phyloP scores from a whole-genome alignment of 2,113 vertebrate species.

The Empidonax alnorum region DNA sequence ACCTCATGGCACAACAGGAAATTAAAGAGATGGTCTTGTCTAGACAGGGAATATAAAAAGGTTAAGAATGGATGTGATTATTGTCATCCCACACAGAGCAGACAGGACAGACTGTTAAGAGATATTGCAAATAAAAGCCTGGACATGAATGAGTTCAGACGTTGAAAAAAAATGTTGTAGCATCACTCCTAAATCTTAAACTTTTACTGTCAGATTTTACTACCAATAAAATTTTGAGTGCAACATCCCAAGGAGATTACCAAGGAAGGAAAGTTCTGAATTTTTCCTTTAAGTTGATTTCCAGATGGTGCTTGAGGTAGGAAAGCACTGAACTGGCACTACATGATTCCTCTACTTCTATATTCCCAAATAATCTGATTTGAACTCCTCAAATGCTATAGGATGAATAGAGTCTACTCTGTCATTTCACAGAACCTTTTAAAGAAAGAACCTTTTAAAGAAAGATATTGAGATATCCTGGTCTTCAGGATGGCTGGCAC shows the following conservation, averaged over 20 bases:
- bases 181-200: not conserved
- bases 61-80: not conserved
- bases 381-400: not conserved
- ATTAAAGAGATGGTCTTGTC: not conserved
- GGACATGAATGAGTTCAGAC: not conserved
- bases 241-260: not conserved
- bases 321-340: not conserved
- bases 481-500: not conserved
- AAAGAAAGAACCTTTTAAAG: not conserved
- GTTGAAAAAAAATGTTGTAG: not conserved
- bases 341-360: not conserved
- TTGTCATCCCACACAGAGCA: not conserved
- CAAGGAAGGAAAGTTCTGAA: not conserved
- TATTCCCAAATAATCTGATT: not conserved
- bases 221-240: not conserved
- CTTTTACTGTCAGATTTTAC: not conserved
- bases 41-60: not conserved
- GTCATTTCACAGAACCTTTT: not conserved
- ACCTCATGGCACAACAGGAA: not conserved
- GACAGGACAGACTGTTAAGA: not conserved
- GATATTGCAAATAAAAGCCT: not conserved
- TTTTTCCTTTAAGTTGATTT: not conserved
- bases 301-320: not conserved
- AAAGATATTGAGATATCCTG: not conserved
- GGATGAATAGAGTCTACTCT: not conserved